Percentiles rank a stretch among this genome's conserved stretches.
phyloP scores from a whole-genome alignment of 35 echinoderm and acorn worm genomes.

The Heliocidaris tuberculata region DNA sequence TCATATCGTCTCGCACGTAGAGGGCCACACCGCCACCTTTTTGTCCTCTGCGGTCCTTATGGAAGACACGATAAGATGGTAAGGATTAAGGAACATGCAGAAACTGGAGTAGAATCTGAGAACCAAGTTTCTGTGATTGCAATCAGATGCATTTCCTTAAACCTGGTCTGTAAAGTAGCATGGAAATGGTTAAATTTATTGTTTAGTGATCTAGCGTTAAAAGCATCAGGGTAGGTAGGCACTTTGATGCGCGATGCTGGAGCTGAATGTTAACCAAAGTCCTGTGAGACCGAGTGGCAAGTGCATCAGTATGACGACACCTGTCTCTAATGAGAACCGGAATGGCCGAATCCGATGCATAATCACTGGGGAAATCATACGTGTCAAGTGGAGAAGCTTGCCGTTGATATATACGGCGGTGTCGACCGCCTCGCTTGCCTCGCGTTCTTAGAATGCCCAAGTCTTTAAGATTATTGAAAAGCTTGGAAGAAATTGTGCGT shows the following conservation, averaged over 20 bases:
- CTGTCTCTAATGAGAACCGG: neutral
- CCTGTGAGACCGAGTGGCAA: too few relatives aligned
- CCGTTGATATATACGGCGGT: neutral
- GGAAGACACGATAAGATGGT: neutral
- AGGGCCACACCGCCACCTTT: neutral
- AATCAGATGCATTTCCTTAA: neutral
- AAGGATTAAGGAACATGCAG: neutral
- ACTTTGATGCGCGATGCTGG: neutral
- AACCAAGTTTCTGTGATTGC: neutral
- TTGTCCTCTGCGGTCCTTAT: neutral
- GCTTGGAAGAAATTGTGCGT: neutral
- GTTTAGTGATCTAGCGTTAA: neutral
- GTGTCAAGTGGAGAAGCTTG: neutral
- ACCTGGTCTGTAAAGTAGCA: neutral
- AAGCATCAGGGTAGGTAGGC: neutral
- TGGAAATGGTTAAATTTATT: neutral
- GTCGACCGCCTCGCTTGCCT: neutral
- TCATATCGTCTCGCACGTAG: neutral
- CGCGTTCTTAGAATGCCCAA: neutral
- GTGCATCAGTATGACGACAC: neutral
- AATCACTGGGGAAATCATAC: neutral
- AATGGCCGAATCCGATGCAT: neutral
- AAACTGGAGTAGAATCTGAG: neutral
- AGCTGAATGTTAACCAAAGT: neutral
- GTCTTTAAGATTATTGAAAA: neutral